Evolutionary conservation across 2,888 invertebrate genomes (phyloP).

Genomic region (Erebia aethiops): DNA sequence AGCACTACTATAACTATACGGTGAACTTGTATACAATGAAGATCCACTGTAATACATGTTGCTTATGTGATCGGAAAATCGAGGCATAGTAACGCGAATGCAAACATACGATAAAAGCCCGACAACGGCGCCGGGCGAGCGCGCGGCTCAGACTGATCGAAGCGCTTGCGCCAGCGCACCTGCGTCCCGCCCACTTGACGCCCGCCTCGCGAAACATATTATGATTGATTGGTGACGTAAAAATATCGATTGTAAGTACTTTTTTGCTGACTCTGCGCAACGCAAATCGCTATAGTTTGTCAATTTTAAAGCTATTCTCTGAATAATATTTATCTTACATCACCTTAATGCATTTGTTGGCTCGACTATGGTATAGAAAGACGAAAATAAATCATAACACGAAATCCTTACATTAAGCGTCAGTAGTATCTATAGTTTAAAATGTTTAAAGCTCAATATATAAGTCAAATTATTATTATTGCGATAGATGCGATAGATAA

Average conservation of each 20-base stretch:
- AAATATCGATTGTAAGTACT: constrained; percentile 58
- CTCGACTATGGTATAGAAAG: constrained; percentile 29
- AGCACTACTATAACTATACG: constrained; percentile 74
- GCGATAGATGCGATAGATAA: not conserved
- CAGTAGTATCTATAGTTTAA: constrained; percentile 15
- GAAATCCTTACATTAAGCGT: constrained; percentile 36
- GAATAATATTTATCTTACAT: constrained; percentile 12
- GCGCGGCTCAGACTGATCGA: constrained; percentile 51
- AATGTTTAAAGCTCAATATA: constrained; percentile 12
- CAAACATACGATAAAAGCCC: constrained; percentile 63
- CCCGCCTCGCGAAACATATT: constrained; percentile 59
- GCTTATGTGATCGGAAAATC: constrained; percentile 86
- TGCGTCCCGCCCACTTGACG: constrained; percentile 54
- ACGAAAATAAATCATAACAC: constrained; percentile 38
- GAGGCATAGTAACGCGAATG: constrained; percentile 81
- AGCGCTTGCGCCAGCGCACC: constrained; percentile 35
- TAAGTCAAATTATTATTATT: not conserved
- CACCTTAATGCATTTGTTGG: constrained; percentile 37
- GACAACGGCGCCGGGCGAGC: constrained; percentile 48
- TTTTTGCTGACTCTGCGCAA: constrained; percentile 14
- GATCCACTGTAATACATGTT: constrained; percentile 81
- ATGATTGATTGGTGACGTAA: constrained; percentile 76
- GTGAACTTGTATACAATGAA: constrained; percentile 75
- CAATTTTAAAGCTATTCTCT: not conserved
- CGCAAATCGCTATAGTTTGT: constrained; percentile 6